Conservation (phyloP, 1,140 invertebrate species). For the Whitmania pigra region DNA sequence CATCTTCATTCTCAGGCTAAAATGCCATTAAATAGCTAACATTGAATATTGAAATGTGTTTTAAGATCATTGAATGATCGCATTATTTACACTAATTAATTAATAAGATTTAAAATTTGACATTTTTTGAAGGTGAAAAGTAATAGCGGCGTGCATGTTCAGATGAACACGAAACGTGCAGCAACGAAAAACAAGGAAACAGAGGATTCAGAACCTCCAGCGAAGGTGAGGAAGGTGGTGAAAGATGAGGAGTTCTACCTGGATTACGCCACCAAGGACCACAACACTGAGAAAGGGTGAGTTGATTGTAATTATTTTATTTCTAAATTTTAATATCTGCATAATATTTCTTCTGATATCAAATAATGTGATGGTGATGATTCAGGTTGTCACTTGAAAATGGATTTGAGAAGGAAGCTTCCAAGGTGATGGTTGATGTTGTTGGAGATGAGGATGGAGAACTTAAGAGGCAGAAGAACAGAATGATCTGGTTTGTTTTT, state of each 20-base stretch:
- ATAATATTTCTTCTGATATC: too few species aligned
- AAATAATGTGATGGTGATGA: slow-evolving; percentile 22
- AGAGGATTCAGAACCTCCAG: slow-evolving; percentile 25
- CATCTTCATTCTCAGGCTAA: too few species aligned
- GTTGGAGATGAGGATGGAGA: not conserved
- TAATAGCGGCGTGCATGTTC: too few species aligned
- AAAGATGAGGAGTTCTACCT: slow-evolving; percentile 68
- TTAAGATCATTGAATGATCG: too few species aligned
- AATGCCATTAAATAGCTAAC: too few species aligned
- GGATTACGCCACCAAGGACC: slow-evolving; percentile 68
- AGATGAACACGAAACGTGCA: too few species aligned
- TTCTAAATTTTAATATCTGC: too few species aligned
- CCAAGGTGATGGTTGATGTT: slow-evolving; percentile 4
- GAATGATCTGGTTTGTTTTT: slow-evolving; percentile 17
- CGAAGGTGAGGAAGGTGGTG: slow-evolving; percentile 29
- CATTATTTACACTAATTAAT: too few species aligned
- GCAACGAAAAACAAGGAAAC: slow-evolving; percentile 25
- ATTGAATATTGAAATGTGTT: too few species aligned
- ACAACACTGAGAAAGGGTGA: slow-evolving; percentile 73
- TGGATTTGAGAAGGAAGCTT: slow-evolving; percentile 15
- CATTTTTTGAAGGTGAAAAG: too few species aligned
- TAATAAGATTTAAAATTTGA: too few species aligned
- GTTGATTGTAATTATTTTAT: too few species aligned
- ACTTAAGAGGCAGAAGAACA: slow-evolving; percentile 6
- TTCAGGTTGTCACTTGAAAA: not conserved